Conservation (phyloP, 2,888 invertebrate genomes). For the Physocephala rufipes region DNA sequence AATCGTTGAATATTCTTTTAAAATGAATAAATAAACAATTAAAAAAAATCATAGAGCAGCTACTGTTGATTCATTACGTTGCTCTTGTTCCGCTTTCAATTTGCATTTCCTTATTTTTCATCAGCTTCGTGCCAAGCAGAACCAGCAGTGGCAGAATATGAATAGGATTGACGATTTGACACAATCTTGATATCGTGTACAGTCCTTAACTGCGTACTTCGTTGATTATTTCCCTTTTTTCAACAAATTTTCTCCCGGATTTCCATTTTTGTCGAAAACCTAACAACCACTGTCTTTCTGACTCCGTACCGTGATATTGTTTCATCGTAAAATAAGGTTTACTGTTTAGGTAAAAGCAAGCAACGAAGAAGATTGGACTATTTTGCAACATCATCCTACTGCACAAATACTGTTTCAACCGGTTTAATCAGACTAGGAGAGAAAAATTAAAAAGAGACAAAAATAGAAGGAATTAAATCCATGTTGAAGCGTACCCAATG, state of each 20-base stretch:
- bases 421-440: slow-evolving; percentile 14
- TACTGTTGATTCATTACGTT: too few relatives aligned
- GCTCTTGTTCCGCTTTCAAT: too few relatives aligned
- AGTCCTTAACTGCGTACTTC: slow-evolving; percentile 12
- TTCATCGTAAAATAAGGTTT: not conserved
- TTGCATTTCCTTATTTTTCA: too few relatives aligned
- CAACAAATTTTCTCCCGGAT: not conserved
- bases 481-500: not conserved
- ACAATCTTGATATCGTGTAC: slow-evolving; percentile 17
- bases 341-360: not conserved
- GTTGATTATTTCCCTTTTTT: not conserved
- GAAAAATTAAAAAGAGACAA: too few relatives aligned
- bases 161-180: slow-evolving; percentile 16
- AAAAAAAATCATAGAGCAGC: too few relatives aligned
- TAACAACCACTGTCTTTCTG: too few relatives aligned
- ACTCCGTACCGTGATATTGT: too few relatives aligned
- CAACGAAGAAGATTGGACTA: not conserved
- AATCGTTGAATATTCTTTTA: too few relatives aligned
- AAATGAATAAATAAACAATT: too few relatives aligned
- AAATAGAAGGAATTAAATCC: too few relatives aligned
- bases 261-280: too few relatives aligned
- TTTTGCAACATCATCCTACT: not conserved
- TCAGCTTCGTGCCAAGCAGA: not conserved
- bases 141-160: not conserved
- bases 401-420: not conserved